A percentile compares a stretch with the other conserved stretches of the same genome.
Conservation (phyloP, 2,888 invertebrate genomes). For the Bursaphelenchus okinawaensis region DNA sequence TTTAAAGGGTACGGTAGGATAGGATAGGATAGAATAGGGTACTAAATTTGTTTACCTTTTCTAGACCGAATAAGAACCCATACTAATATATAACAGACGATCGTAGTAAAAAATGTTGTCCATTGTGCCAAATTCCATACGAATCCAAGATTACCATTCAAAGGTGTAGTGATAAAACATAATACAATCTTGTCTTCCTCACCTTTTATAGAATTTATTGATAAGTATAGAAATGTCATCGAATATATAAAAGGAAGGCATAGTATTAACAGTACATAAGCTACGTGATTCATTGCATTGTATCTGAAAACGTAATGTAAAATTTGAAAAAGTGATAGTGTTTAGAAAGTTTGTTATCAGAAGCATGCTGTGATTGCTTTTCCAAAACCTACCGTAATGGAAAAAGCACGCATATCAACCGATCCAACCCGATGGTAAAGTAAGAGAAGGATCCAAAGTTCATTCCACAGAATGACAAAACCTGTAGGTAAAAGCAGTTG, state of each 20-base stretch:
- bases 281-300: not conserved
- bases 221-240: not conserved
- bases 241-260: not conserved
- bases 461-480: not conserved
- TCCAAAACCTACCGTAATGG: constrained; percentile 1
- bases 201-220: not conserved
- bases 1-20: no score
- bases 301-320: not conserved
- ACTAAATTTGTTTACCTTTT: not conserved
- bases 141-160: not conserved
- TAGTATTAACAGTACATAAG: not conserved
- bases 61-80: not conserved
- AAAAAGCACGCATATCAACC: not conserved
- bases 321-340: no score
- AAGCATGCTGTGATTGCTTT: no score
- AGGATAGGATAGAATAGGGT: no score
- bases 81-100: not conserved
- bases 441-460: constrained; percentile 4
- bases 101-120: not conserved
- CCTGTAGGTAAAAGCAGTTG: not conserved
- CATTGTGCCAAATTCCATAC: not conserved
- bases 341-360: no score
- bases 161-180: not conserved
- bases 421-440: constrained; percentile 2
- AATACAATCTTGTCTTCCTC: not conserved